phyloP scores from a whole-genome alignment of 1,140 invertebrate species.

The Drosophila guanche region DNA sequence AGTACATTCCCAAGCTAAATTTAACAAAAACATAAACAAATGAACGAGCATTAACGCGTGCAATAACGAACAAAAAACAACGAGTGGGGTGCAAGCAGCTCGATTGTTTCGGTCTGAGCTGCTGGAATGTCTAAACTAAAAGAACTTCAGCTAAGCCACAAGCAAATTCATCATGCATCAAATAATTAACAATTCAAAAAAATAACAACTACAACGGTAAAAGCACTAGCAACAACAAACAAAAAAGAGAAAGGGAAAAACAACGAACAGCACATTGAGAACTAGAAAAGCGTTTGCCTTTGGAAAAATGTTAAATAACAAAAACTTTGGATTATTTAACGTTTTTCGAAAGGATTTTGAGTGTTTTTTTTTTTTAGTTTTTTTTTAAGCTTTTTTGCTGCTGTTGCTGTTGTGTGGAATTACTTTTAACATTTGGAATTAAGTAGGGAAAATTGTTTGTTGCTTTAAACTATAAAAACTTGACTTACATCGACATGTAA shows the following conservation, averaged over 20 bases:
- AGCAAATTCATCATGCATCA: conserved; percentile 4
- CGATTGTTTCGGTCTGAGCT: background rate
- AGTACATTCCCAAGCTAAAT: too few relatives aligned
- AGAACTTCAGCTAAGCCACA: conserved; percentile 7
- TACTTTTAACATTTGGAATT: conserved; percentile 35
- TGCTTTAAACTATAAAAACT: conserved; percentile 74
- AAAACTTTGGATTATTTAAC: conserved; percentile 53
- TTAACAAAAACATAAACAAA: background rate
- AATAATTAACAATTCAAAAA: conserved; percentile 20
- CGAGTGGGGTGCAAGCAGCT: background rate
- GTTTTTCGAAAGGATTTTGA: conserved; percentile 31
- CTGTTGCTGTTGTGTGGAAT: background rate
- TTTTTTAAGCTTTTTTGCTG: conserved; percentile 18
- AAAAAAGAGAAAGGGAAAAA: conserved; percentile 21
- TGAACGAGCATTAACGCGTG: background rate
- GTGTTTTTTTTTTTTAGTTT: conserved; percentile 29
- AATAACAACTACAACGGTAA: conserved; percentile 5
- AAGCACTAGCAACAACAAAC: conserved; percentile 11
- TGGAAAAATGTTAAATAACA: conserved; percentile 44
- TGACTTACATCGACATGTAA: conserved; percentile 86
- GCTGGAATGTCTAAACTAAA: conserved; percentile 2
- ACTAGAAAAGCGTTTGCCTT: conserved; percentile 8
- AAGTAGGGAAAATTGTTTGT: conserved; percentile 11
- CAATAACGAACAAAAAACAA: conserved; percentile 20
- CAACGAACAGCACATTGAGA: conserved; percentile 5